Conservation (phyloP, 2,113 vertebrate species). For the Vireo altiloquus region DNA sequence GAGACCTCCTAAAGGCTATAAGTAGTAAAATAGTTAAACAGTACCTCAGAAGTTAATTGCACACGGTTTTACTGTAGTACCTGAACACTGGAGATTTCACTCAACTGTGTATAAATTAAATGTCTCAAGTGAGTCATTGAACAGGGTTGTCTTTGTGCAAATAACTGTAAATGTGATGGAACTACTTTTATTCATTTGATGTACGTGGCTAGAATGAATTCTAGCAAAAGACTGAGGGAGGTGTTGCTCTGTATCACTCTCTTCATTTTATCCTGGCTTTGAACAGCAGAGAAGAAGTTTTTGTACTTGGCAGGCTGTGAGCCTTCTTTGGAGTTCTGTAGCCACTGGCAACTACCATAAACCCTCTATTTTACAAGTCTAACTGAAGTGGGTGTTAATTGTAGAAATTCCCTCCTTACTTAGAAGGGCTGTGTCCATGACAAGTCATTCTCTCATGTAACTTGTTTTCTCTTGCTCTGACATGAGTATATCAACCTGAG, state of each 20-base stretch:
- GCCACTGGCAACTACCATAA: background rate
- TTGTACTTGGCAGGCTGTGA: background rate
- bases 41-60: background rate
- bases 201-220: background rate
- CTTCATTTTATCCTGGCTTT: background rate
- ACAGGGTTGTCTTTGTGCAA: background rate
- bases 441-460: background rate
- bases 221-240: background rate
- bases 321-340: background rate
- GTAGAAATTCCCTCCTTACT: background rate
- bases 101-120: background rate
- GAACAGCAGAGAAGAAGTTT: background rate
- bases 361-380: background rate
- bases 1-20: background rate
- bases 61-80: background rate
- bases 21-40: background rate
- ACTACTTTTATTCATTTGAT: background rate
- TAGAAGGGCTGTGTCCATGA: background rate
- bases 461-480: background rate
- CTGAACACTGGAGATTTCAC: background rate
- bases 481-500: background rate
- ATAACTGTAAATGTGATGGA: background rate
- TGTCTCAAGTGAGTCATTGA: background rate
- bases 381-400: background rate
- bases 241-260: background rate